Evolutionary conservation across 1,140 invertebrate genomes (phyloP), one percentile per base, ranked within the genome.

Genomic region (Zaprionus camerounensis): DNA sequence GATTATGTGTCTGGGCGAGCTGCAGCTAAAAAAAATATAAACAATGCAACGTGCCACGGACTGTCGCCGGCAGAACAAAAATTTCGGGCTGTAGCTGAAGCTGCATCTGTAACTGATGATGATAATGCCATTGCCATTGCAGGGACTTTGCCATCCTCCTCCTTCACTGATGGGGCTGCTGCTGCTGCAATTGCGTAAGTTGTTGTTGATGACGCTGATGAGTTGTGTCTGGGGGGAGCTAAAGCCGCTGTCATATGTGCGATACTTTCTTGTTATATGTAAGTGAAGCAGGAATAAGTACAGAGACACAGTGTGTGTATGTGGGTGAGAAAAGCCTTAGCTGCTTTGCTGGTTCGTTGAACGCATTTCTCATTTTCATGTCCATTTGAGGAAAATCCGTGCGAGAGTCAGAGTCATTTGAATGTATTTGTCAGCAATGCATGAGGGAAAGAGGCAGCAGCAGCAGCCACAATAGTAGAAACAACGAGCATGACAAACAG

Each of bases 331-430:
- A 62, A 49, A 41, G 55, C 28, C 55, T 71, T 81, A 88, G 78
- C 75, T 68, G 81, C 78, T 84, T 90, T 78, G 75, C 62, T 84
- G 81, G 84, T 90, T 87, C 84, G 85, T 87, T 87, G 85, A 78
- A 84, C 85, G 81, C 82, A 87, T 90, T 87, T 87, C 84, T 90
- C 84, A 84, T 87, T 87, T 90, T 88, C 84, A 74, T 87, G 85
- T 87, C 85, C 84, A 90, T 87, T 87, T 90, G 61, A 65, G 81
- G 71, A 84, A 88, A 84, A 88, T 81, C 84, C 81, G 68, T 78
- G 77, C 74, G 66, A 87, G 68, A 87, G 68, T 81, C 74, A 67
- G 74, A 76, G 72, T 53, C 75, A 86, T 80, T 77, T 79, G 71
- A 84, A 76, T 81, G 81, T 88, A 87, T 87, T 87, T 90, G 84